A percentile compares a stretch with the other conserved stretches of the same genome.
Evolutionary conservation across 2,888 invertebrate species (phyloP).

Genomic region (Tanaodytes sp.): DNA sequence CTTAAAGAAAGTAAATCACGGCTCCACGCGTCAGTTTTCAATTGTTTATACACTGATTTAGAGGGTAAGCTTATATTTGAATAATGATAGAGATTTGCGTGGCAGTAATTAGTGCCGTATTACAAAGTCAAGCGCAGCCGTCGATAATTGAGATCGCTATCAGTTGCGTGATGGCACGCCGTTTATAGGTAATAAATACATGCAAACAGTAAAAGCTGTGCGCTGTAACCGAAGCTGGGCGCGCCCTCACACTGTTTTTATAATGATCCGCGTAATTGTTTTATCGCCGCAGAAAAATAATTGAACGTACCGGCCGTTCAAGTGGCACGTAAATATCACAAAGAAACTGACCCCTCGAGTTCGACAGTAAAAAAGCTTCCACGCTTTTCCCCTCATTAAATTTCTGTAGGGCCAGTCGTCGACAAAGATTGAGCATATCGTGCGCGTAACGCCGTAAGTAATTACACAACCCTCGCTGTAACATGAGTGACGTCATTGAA

Average conservation of each 20-base stretch:
- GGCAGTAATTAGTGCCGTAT: conserved; percentile 34
- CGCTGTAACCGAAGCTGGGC: conserved; percentile 44
- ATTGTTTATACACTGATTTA: too few relatives aligned
- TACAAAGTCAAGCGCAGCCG: conserved; percentile 44
- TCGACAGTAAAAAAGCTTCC: too few relatives aligned
- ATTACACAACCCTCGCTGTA: conserved; percentile 7
- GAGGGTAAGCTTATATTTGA: conserved; percentile 30
- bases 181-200: conserved; percentile 52
- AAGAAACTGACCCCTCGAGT: conserved; percentile 11
- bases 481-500: background rate
- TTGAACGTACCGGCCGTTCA: too few relatives aligned
- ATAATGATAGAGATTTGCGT: conserved; percentile 32
- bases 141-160: conserved; percentile 50
- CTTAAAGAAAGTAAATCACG: too few relatives aligned
- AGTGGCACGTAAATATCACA: too few relatives aligned
- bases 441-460: conserved; percentile 5
- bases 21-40: too few relatives aligned
- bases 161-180: conserved; percentile 41
- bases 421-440: conserved; percentile 14
- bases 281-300: conserved; percentile 56
- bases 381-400: conserved; percentile 15
- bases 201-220: conserved; percentile 44
- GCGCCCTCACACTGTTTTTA: conserved; percentile 46
- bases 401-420: background rate
- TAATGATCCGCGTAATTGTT: conserved; percentile 58